Evolutionary conservation across 37 sponge, comb jelly and placozoan species (phyloP).

Genomic region (Diacarnus erythraeanus): DNA sequence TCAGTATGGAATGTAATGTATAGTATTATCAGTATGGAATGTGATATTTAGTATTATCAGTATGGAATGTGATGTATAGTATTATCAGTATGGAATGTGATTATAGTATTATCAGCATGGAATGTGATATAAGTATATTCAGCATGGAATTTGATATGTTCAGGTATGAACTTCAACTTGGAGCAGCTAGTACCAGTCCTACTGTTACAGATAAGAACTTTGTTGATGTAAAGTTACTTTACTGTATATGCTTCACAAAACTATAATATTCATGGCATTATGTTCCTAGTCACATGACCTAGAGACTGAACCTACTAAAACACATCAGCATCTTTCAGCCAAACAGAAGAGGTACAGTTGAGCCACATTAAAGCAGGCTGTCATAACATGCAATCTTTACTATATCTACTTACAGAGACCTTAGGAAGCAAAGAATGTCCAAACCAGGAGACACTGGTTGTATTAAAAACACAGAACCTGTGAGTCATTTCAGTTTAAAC

Average conservation of each 20-base stretch:
- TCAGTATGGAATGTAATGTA: too few relatives aligned
- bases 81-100: not conserved
- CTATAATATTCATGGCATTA: too few relatives aligned
- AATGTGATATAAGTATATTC: too few relatives aligned
- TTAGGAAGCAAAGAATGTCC: conserved; percentile 6
- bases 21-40: too few relatives aligned
- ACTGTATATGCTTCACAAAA: too few relatives aligned
- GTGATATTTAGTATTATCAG: too few relatives aligned
- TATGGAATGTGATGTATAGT: not conserved
- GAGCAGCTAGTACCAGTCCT: not conserved
- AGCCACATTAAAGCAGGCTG: too few relatives aligned
- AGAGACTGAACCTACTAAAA: conserved; percentile 3
- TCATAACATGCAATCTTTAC: too few relatives aligned
- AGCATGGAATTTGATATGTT: not conserved
- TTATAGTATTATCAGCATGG: too few relatives aligned
- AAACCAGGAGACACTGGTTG: not conserved
- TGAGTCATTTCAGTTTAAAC: too few relatives aligned
- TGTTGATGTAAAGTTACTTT: not conserved
- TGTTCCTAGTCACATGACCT: not conserved
- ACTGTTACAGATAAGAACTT: not conserved
- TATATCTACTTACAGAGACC: conserved; percentile 1
- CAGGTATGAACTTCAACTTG: not conserved
- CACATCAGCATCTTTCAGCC: conserved; percentile 59
- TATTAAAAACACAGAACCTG: too few relatives aligned
- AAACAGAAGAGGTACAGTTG: conserved; percentile 54